These are phyloP conservation scores for Brassicogethes aeneus DNA, from an alignment of 2,888 invertebrate genomes.

Conservation along the genomic window DNA sequence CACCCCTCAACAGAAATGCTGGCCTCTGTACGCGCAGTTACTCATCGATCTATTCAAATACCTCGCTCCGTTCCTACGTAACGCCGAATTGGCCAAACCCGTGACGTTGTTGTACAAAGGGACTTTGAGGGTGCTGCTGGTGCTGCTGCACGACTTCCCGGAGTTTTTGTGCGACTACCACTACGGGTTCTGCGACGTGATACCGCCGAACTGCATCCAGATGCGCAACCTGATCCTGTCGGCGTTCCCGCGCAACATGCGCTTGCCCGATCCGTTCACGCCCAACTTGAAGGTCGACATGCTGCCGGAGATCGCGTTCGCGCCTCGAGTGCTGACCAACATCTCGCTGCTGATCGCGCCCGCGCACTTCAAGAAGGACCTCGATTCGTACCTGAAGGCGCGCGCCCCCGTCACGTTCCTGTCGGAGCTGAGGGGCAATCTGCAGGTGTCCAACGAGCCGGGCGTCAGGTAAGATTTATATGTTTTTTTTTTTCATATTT, in stretches of 20 bases:
- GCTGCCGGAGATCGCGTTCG: conserved; percentile 77
- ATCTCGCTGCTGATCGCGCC: conserved; percentile 82
- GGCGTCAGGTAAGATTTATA: too few species aligned
- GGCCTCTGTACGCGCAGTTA: conserved; percentile 96
- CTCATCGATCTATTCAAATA: conserved; percentile 94
- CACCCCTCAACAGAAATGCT: conserved; percentile 89
- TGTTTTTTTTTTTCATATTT: too few species aligned
- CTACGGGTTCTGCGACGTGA: conserved; percentile 97
- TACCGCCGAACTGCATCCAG: conserved; percentile 98
- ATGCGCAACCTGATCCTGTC: conserved; percentile 97
- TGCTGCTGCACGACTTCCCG: conserved; percentile 96
- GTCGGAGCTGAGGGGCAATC: conserved; percentile 81
- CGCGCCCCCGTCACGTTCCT: conserved; percentile 92
- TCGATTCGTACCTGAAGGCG: conserved; percentile 93
- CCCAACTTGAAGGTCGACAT: conserved; percentile 92
- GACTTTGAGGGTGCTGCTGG: conserved; percentile 86
- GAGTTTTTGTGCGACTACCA: conserved; percentile 99
- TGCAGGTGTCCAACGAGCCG: conserved; percentile 82
- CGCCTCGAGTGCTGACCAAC: conserved; percentile 85
- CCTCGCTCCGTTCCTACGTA: conserved; percentile 91
- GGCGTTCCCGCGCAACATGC: conserved; percentile 96
- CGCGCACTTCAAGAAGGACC: conserved; percentile 83
- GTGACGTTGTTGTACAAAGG: conserved; percentile 94
- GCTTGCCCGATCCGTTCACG: conserved; percentile 97
- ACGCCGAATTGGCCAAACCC: conserved; percentile 91